Conservation (phyloP, 2,888 invertebrate genomes). For the Tupiocoris notatus region DNA sequence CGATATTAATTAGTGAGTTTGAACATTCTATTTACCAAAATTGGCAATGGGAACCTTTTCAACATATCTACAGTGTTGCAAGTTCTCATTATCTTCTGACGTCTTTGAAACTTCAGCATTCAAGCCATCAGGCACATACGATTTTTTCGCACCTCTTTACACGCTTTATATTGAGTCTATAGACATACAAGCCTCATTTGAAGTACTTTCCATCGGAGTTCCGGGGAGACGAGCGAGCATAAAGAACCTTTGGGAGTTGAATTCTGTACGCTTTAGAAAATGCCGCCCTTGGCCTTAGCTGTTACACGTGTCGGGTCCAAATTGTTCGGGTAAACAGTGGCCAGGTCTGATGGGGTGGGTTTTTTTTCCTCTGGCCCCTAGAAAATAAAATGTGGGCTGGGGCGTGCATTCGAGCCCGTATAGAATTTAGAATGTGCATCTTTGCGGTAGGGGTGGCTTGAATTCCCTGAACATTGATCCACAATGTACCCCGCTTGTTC, state of each 20-base stretch:
- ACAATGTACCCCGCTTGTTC: neutral
- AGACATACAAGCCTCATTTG: too few relatives aligned
- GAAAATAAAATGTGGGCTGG: conserved; percentile 34
- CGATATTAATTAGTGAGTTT: too few relatives aligned
- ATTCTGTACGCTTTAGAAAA: neutral
- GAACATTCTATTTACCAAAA: too few relatives aligned
- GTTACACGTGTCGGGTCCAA: conserved; percentile 21
- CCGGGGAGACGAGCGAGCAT: too few relatives aligned
- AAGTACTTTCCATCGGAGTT: neutral
- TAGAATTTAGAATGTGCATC: neutral
- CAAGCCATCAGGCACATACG: too few relatives aligned
- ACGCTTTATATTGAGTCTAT: too few relatives aligned
- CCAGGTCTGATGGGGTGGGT: neutral
- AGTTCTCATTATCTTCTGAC: too few relatives aligned
- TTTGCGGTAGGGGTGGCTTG: conserved; percentile 24
- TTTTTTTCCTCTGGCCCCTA: conserved; percentile 8
- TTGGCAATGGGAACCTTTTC: too few relatives aligned
- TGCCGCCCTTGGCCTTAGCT: neutral
- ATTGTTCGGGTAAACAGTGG: conserved; percentile 26
- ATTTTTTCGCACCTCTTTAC: too few relatives aligned
- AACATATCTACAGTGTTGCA: too few relatives aligned
- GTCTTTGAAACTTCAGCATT: too few relatives aligned
- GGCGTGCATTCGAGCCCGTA: conserved; percentile 15
- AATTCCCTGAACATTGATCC: conserved; percentile 16
- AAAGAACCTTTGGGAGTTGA: neutral